Evolutionary conservation across 2,888 invertebrate species (phyloP).

Genomic region (Gastracanthus pulcherrimus): DNA sequence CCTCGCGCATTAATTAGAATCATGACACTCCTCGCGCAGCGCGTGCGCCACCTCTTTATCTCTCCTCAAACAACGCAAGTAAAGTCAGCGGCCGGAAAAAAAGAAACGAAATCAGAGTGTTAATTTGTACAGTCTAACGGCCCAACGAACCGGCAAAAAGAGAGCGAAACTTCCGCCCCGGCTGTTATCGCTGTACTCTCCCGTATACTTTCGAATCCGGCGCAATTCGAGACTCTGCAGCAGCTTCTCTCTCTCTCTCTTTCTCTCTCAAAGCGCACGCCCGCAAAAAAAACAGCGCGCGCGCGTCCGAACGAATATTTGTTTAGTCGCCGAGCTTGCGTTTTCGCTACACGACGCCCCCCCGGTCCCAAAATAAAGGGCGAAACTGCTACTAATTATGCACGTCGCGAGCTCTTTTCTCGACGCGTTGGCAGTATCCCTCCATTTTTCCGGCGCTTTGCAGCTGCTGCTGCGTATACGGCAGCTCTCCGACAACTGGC

Average conservation of each 20-base stretch:
- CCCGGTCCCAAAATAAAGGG: constrained; percentile 27
- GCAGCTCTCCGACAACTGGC: too few species aligned
- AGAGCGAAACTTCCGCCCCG: not conserved
- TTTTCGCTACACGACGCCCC: not conserved
- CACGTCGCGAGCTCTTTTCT: constrained; percentile 14
- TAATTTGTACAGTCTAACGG: constrained; percentile 10
- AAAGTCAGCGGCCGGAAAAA: too few species aligned
- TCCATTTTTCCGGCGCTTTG: constrained; percentile 10
- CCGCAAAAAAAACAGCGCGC: constrained; percentile 16
- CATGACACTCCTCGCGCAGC: not conserved
- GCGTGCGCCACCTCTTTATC: too few species aligned
- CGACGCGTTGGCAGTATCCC: not conserved
- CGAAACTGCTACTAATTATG: constrained; percentile 45
- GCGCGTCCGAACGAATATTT: constrained; percentile 25
- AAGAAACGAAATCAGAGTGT: not conserved
- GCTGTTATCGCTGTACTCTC: too few species aligned
- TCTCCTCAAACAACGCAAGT: too few species aligned
- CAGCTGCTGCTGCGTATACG: too few species aligned
- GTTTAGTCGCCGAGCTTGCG: constrained; percentile 19
- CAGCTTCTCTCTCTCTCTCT: not conserved
- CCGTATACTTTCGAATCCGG: constrained; percentile 17
- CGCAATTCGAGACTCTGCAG: constrained; percentile 44
- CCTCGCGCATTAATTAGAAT: not conserved
- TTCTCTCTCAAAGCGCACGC: not conserved
- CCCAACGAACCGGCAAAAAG: not conserved